Percentiles rank a stretch among this genome's conserved stretches.
phyloP scores from a whole-genome alignment of 2,888 invertebrate species.

The Mesochorus sp. region DNA sequence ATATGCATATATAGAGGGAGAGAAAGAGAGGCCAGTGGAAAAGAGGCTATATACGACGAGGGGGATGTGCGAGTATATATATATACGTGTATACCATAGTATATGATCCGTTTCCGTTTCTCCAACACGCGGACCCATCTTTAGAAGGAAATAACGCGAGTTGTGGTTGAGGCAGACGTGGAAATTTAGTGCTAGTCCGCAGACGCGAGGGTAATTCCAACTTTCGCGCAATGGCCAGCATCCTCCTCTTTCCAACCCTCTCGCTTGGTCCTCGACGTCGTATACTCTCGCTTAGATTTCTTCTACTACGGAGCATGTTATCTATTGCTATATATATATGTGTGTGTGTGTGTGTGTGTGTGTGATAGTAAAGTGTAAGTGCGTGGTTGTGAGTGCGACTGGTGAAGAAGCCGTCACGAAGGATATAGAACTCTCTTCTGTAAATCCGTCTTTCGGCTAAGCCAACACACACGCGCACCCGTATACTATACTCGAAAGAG shows the following conservation, averaged over 20 bases:
- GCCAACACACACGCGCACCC: slow-evolving; percentile 18
- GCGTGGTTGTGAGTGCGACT: slow-evolving; percentile 17
- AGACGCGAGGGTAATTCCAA: slow-evolving; percentile 55
- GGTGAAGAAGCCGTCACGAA: slow-evolving; percentile 47
- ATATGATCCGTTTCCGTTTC: slow-evolving; percentile 26
- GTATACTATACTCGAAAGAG: too few relatives aligned
- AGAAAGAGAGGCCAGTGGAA: too few relatives aligned
- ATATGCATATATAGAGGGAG: too few relatives aligned
- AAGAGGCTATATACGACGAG: background rate
- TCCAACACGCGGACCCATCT: slow-evolving; percentile 15
- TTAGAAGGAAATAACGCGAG: slow-evolving; percentile 51
- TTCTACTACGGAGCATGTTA: background rate
- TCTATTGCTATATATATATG: slow-evolving; percentile 18
- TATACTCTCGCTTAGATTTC: background rate
- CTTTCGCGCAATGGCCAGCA: slow-evolving; percentile 35
- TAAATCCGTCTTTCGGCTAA: slow-evolving; percentile 54
- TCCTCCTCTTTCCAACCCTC: background rate
- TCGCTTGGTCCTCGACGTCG: background rate
- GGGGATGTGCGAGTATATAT: background rate
- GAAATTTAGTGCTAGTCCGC: slow-evolving; percentile 48
- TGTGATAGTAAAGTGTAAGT: background rate
- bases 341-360: background rate
- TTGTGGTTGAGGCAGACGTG: slow-evolving; percentile 45
- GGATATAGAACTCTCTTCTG: slow-evolving; percentile 44
- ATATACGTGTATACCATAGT: slow-evolving; percentile 4